Evolutionary conservation across 2,888 invertebrate genomes (phyloP), one percentile per base, ranked within the genome.

Genomic region (Nomada lathburiana): DNA sequence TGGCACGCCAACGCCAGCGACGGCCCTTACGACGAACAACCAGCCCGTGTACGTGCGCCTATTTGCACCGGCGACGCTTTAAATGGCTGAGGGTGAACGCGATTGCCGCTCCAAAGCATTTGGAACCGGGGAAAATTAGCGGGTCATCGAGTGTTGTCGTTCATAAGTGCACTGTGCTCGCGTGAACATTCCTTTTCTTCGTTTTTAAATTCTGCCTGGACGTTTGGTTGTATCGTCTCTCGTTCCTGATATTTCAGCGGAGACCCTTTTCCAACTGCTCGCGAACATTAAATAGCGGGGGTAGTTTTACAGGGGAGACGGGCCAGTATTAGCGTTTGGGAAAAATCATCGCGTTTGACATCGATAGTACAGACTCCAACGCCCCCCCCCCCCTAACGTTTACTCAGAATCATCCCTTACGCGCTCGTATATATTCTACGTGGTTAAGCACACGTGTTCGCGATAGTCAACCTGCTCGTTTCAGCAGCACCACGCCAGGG

Each of bases 361-460:
- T 73, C 75, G 75, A 79, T 73, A 73, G 69, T 64, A 52, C 26
- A n/a, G 29, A 18, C 44, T 29, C 44, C 65, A 18, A 67, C 52
- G 55, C 26, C 18, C 55, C 60, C 26, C 18, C 55, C 26, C 18
- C 20, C 20, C 36, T 26, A 16, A 36, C 70, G 83, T 82, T 82
- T 82, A 73, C 75, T 79, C 79, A 79, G 65, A 84, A 76, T 80
- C 74, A 57, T 73, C 74, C 67, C 52, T 62, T 78, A 67, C 83
- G 57, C 69, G 77, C 52, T 53, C 85, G 55, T 85, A 76, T 84
- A 82, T 77, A 83, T 88, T 84, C 88, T 86, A 88, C 88, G 88
- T 88, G 88, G 88, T 88, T 88, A 86, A 88, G 84, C 88, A 88
- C 89, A 88, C 89, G 89, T 89, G 89, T 80, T 87, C 86, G 86